These are phyloP conservation scores for Coregonus ussuriensis DNA, from an alignment of 2,797 vertebrate species.

Conservation along the genomic window DNA sequence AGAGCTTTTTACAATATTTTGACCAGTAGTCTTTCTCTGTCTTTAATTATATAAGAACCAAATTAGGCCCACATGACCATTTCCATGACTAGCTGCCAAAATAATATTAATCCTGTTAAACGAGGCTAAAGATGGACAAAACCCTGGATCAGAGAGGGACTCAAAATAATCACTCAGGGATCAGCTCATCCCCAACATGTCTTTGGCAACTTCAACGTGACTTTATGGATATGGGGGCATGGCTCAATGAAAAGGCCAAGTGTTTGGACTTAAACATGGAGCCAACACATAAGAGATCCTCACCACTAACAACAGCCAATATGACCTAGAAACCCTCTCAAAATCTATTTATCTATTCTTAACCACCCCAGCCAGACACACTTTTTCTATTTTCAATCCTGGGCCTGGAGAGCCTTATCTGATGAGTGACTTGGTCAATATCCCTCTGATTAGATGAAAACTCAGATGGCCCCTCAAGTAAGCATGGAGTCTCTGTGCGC, in stretches of 20 bases:
- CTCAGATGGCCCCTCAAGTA: slow-evolving; percentile 3
- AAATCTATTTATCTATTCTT: not conserved
- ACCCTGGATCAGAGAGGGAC: slow-evolving; percentile 17
- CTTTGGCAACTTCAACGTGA: not conserved
- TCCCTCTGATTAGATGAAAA: slow-evolving; percentile 17
- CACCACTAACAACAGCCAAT: not conserved
- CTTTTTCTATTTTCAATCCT: not conserved
- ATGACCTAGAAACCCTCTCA: not conserved
- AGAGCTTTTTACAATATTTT: not conserved
- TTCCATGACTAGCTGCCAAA: not conserved
- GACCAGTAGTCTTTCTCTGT: slow-evolving; percentile 6
- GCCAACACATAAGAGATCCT: not conserved
- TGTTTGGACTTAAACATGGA: not conserved
- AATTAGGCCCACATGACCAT: slow-evolving; percentile 16
- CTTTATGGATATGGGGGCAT: not conserved
- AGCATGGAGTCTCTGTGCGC: not conserved
- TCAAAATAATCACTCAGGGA: not conserved
- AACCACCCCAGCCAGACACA: not conserved
- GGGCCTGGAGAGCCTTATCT: slow-evolving; percentile 1
- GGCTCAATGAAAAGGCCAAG: not conserved
- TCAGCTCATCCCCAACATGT: not conserved
- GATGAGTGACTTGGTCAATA: slow-evolving; percentile 23
- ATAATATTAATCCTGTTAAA: not conserved
- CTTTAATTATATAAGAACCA: slow-evolving; percentile 28
- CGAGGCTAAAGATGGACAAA: slow-evolving; percentile 4